Evolutionary conservation across 2,888 invertebrate species (phyloP).

Genomic region (Drosophila testacea): DNA sequence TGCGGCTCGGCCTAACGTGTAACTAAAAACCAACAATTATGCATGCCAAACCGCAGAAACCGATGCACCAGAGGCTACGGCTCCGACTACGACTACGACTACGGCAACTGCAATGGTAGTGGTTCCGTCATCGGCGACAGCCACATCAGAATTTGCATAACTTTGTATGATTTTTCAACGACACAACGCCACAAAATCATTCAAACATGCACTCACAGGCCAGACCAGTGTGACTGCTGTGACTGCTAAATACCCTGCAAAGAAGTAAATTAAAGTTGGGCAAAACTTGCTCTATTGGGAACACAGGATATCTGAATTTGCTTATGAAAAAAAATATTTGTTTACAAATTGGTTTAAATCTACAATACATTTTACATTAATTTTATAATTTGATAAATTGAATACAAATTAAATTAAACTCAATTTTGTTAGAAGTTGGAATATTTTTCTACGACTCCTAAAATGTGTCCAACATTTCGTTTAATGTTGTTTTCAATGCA

Average conservation of each 20-base stretch:
- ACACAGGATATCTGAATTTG: too few species aligned
- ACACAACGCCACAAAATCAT: conserved; percentile 75
- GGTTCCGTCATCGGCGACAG: conserved; percentile 49
- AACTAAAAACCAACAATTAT: conserved; percentile 80
- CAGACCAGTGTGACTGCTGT: neutral
- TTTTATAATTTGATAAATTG: too few species aligned
- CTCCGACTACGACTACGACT: conserved; percentile 34
- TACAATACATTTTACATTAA: too few species aligned
- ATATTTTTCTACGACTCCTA: too few species aligned
- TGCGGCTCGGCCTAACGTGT: conserved; percentile 56
- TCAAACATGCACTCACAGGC: conserved; percentile 57
- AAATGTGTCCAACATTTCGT: too few species aligned
- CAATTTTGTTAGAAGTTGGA: too few species aligned
- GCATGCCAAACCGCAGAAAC: conserved; percentile 77
- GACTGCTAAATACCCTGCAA: conserved; percentile 15
- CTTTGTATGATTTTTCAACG: conserved; percentile 77
- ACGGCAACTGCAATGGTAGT: conserved; percentile 30
- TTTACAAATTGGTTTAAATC: too few species aligned
- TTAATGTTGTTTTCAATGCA: too few species aligned
- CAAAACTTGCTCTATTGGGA: too few species aligned
- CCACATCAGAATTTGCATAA: conserved; percentile 76
- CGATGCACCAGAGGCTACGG: conserved; percentile 61
- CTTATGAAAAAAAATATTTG: too few species aligned
- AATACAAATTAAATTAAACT: too few species aligned
- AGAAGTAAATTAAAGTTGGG: neutral